These are phyloP conservation scores for Trachurus trachurus DNA, from an alignment of 2,797 vertebrate species.

Conservation along the genomic window DNA sequence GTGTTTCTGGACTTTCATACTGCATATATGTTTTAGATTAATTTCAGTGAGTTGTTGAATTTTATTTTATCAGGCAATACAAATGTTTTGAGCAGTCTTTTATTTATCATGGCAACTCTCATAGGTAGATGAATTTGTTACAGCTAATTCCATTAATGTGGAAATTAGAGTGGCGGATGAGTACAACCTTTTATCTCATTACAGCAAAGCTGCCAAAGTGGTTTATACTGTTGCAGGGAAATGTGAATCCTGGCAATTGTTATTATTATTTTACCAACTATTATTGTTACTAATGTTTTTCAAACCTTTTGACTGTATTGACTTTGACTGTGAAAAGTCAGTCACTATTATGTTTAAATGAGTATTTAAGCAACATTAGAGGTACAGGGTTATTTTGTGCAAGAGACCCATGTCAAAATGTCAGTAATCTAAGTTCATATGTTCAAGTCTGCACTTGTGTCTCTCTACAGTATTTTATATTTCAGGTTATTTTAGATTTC, in stretches of 20 bases:
- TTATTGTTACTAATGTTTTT: constrained; percentile 11
- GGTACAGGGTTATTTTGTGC: not conserved
- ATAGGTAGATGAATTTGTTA: constrained; percentile 48
- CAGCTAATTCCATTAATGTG: constrained; percentile 60
- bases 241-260: constrained; percentile 26
- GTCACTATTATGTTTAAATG: constrained; percentile 6
- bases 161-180: constrained; percentile 54
- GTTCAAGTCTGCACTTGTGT: not conserved
- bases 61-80: constrained; percentile 34
- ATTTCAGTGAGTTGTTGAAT: constrained; percentile 34
- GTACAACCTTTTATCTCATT: constrained; percentile 53
- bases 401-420: constrained; percentile 6
- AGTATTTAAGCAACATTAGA: constrained; percentile 18
- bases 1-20: constrained; percentile 11
- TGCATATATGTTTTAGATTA: constrained; percentile 3
- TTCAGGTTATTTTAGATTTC: not conserved
- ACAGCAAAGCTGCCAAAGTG: constrained; percentile 31
- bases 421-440: constrained; percentile 1
- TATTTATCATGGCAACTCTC: constrained; percentile 56
- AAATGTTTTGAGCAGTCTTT: constrained; percentile 25
- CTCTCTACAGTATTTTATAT: constrained; percentile 6
- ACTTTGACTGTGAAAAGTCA: constrained; percentile 36
- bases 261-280: constrained; percentile 15
- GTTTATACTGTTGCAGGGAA: constrained; percentile 34
- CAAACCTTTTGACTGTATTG: constrained; percentile 14